A percentile compares a stretch with the other conserved stretches of the same genome.
These are phyloP conservation scores for Notodonta ziczac DNA, from an alignment of 2,888 invertebrate genomes.

Conservation along the genomic window DNA sequence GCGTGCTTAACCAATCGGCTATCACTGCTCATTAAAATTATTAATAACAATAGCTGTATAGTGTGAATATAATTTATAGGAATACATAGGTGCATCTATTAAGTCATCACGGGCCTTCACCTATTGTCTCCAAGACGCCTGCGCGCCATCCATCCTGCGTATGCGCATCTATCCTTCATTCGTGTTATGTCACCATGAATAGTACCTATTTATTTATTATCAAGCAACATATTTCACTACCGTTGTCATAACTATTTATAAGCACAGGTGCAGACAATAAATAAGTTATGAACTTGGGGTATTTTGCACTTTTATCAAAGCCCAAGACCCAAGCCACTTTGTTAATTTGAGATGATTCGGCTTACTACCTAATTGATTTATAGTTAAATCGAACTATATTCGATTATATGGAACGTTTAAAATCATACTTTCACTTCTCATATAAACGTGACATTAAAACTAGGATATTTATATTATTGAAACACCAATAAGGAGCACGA, in stretches of 20 bases:
- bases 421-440: background rate
- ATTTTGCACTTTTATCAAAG: too few relatives aligned
- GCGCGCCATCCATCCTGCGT: slow-evolving; percentile 19
- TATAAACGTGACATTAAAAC: slow-evolving; percentile 19
- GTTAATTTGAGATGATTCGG: too few relatives aligned
- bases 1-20: too few relatives aligned
- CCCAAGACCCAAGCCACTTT: too few relatives aligned
- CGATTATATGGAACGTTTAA: background rate
- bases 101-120: slow-evolving; percentile 35
- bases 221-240: background rate
- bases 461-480: slow-evolving; percentile 25
- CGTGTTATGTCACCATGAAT: slow-evolving; percentile 13
- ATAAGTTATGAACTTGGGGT: too few relatives aligned
- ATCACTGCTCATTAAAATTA: too few relatives aligned
- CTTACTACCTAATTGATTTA: background rate
- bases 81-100: slow-evolving; percentile 20
- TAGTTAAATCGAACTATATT: background rate
- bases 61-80: slow-evolving; percentile 2
- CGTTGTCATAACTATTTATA: too few relatives aligned
- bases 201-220: background rate
- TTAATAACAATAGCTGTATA: background rate
- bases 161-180: slow-evolving; percentile 23
- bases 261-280: too few relatives aligned
- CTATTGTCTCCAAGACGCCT: slow-evolving; percentile 31
- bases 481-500: slow-evolving; percentile 24